Evolutionary conservation across 1,140 invertebrate genomes (phyloP).

Genomic region (Polypedilum pembai): DNA sequence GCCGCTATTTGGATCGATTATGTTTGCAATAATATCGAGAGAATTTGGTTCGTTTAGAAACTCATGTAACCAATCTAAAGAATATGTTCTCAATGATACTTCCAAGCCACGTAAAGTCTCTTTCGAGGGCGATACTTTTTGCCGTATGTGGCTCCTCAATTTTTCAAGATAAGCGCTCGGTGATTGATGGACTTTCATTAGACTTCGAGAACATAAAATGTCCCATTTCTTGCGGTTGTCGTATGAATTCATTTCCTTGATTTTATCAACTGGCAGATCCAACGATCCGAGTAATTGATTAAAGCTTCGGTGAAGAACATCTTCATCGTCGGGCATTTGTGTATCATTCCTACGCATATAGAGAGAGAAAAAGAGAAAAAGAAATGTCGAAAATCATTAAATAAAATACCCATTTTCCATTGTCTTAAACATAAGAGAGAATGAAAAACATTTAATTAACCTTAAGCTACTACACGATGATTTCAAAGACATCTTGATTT

Average conservation of each 20-base stretch:
- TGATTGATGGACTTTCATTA: constrained; percentile 28
- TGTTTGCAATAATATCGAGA: not conserved
- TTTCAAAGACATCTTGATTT: constrained; percentile 25
- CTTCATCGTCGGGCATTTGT: constrained; percentile 2
- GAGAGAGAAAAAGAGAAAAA: not conserved
- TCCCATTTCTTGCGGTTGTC: constrained; percentile 25
- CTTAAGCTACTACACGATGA: constrained; percentile 24
- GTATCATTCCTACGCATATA: not conserved
- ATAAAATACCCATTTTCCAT: constrained; percentile 21
- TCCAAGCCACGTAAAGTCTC: constrained; percentile 17
- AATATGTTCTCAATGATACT: constrained; percentile 1
- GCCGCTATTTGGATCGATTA: not conserved
- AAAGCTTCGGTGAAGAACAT: constrained; percentile 8
- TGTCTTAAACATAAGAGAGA: constrained; percentile 14
- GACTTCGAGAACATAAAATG: constrained; percentile 5
- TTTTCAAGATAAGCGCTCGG: not conserved
- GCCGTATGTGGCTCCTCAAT: not conserved
- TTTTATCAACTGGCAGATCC: constrained; percentile 20
- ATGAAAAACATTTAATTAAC: constrained; percentile 27
- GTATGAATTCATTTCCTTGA: constrained; percentile 27
- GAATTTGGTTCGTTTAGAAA: not conserved
- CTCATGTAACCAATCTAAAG: not conserved
- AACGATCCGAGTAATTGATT: constrained; percentile 28
- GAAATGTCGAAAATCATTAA: constrained; percentile 28
- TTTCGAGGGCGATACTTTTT: not conserved